Evolutionary conservation across 2,113 vertebrate species (phyloP).

Genomic region (Hippoglossus stenolepis): DNA sequence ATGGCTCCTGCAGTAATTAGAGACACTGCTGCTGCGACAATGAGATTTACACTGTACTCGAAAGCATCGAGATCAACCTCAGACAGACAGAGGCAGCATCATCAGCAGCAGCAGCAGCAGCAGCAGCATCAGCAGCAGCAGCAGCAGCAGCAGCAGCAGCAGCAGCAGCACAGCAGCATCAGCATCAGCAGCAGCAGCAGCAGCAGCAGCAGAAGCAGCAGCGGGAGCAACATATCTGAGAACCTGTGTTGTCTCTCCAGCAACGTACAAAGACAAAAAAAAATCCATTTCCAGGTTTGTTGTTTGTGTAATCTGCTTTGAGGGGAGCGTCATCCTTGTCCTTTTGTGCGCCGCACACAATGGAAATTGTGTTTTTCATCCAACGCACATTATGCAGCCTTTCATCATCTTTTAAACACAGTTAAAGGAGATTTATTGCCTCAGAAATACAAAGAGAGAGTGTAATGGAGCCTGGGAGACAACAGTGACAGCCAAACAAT

Average conservation of each 20-base stretch:
- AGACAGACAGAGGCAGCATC: slow-evolving; percentile 19
- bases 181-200: not conserved
- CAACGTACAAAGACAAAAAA: not conserved
- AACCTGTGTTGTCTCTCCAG: slow-evolving; percentile 30
- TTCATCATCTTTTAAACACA: slow-evolving; percentile 55
- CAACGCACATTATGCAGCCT: slow-evolving; percentile 18
- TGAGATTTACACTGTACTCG: slow-evolving; percentile 27
- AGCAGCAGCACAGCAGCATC: not conserved
- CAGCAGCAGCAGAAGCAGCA: no score
- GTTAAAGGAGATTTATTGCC: slow-evolving; percentile 30
- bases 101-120: not conserved
- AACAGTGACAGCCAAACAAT: slow-evolving; percentile 21
- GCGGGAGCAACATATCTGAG: slow-evolving; percentile 9
- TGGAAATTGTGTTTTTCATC: slow-evolving; percentile 52
- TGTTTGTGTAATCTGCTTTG: slow-evolving; percentile 66
- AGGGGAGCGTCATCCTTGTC: not conserved
- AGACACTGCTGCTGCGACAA: slow-evolving; percentile 25
- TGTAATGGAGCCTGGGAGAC: slow-evolving; percentile 29
- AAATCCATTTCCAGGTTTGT: slow-evolving; percentile 37
- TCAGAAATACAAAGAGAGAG: slow-evolving; percentile 9
- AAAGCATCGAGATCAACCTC: slow-evolving; percentile 36
- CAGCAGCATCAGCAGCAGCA: not conserved
- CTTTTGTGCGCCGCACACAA: slow-evolving; percentile 58
- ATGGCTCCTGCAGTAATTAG: slow-evolving; percentile 60
- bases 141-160: no score